These are phyloP conservation scores for Prorops nasuta DNA, from an alignment of 1,140 invertebrate species.

Conservation along the genomic window DNA sequence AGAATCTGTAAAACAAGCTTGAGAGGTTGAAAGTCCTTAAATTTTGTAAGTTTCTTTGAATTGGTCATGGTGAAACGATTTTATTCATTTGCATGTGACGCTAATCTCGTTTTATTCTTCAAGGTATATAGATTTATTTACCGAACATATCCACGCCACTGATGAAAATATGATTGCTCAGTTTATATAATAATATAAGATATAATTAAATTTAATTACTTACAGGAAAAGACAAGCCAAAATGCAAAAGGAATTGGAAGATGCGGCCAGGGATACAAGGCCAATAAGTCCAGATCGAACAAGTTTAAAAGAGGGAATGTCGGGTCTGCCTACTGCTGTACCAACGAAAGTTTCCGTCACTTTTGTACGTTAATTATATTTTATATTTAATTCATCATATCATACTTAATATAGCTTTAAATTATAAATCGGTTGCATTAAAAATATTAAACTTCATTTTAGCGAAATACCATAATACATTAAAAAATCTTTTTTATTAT, in stretches of 20 bases:
- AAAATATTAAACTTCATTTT: constrained; percentile 2
- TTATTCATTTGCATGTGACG: too few relatives aligned
- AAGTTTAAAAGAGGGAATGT: constrained; percentile 47
- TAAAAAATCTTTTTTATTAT: too few relatives aligned
- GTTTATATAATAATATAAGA: background rate
- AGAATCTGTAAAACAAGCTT: too few relatives aligned
- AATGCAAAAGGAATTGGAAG: constrained; percentile 87
- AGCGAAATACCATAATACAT: too few relatives aligned
- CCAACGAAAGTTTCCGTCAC: constrained; percentile 70
- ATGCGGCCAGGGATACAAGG: constrained; percentile 75
- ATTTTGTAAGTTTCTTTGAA: too few relatives aligned
- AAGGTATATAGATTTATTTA: too few relatives aligned
- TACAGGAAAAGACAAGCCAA: constrained; percentile 83
- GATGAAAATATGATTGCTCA: too few relatives aligned
- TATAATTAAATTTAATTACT: constrained; percentile 21
- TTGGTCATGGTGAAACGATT: too few relatives aligned
- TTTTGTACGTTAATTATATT: constrained; percentile 68
- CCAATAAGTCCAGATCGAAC: constrained; percentile 56
- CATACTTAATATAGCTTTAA: background rate
- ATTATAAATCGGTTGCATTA: constrained; percentile 7
- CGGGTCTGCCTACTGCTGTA: constrained; percentile 59
- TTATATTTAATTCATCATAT: constrained; percentile 2
- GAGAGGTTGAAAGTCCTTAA: too few relatives aligned
- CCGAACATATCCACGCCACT: too few relatives aligned
- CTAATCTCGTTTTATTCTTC: too few relatives aligned